phyloP scores from a whole-genome alignment of 2,113 vertebrate species.

The Rafetus swinhoei region DNA sequence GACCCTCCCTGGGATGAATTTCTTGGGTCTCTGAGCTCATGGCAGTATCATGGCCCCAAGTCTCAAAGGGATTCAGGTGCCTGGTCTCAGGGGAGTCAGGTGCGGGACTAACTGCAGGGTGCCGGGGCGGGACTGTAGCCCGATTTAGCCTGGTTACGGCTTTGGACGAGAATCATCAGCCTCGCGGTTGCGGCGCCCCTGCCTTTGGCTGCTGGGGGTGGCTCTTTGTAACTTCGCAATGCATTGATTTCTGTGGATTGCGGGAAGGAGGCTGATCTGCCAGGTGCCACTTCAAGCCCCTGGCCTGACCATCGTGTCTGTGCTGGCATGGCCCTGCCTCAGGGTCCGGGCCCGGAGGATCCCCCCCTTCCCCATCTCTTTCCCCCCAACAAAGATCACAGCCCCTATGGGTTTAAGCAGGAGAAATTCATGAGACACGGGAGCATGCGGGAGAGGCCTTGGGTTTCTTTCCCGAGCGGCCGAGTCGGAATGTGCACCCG shows the following conservation, averaged over 20 bases:
- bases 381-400: not conserved
- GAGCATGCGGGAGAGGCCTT: not conserved
- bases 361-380: no score
- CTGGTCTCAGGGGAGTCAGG: not conserved
- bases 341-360: not conserved
- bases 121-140: no score
- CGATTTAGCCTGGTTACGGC: not conserved
- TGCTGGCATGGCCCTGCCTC: not conserved
- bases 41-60: no score
- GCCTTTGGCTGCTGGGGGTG: no score
- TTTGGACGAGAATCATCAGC: not conserved
- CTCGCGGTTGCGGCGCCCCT: not conserved
- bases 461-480: not conserved
- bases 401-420: not conserved
- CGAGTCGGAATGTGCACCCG: not conserved
- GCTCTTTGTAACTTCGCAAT: no score
- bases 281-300: not conserved
- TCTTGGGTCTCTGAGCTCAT: not conserved
- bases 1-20: not conserved
- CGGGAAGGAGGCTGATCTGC: no score
- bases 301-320: accelerated
- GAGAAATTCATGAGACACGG: accelerated
- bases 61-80: not conserved
- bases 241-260: no score
- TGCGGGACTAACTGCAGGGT: not conserved